Evolutionary conservation across 2,113 vertebrate species (phyloP).

Genomic region (Oryzias melastigma): DNA sequence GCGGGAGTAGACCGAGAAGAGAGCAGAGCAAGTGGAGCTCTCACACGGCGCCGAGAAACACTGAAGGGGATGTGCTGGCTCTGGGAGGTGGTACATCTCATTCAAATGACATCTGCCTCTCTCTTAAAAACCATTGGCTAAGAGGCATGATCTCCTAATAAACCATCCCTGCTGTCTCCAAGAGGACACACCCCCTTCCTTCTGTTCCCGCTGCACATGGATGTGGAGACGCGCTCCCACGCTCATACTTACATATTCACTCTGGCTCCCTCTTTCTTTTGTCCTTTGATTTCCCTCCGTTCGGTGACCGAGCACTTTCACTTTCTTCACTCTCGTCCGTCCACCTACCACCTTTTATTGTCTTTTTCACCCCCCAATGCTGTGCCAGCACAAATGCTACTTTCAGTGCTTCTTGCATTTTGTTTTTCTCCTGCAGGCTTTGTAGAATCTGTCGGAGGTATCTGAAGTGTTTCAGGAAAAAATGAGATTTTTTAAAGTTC

Average conservation of each 20-base stretch:
- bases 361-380: too few species aligned
- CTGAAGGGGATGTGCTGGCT: constrained; percentile 67
- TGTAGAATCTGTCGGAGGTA: too few species aligned
- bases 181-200: constrained; percentile 66
- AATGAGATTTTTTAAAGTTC: neutral
- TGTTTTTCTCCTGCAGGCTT: too few species aligned
- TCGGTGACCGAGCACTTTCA: constrained; percentile 24
- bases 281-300: constrained; percentile 16
- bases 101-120: constrained; percentile 79
- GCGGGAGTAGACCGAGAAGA: constrained; percentile 23
- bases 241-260: neutral
- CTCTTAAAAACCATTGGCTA: constrained; percentile 79
- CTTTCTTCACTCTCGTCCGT: constrained; percentile 25
- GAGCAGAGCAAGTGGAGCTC: constrained; percentile 59
- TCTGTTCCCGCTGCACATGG: constrained; percentile 13
- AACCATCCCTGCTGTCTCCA: constrained; percentile 72
- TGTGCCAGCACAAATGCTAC: too few species aligned
- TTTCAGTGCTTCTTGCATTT: too few species aligned
- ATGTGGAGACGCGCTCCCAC: constrained; percentile 16
- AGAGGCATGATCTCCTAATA: constrained; percentile 77
- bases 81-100: constrained; percentile 75
- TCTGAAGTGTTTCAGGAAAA: neutral
- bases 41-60: constrained; percentile 63
- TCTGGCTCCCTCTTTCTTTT: constrained; percentile 30
- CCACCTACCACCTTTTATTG: too few species aligned